Base-by-base conservation (phyloP, 2,888 invertebrate genomes). In the Stenolophus ochropezus region DNA sequence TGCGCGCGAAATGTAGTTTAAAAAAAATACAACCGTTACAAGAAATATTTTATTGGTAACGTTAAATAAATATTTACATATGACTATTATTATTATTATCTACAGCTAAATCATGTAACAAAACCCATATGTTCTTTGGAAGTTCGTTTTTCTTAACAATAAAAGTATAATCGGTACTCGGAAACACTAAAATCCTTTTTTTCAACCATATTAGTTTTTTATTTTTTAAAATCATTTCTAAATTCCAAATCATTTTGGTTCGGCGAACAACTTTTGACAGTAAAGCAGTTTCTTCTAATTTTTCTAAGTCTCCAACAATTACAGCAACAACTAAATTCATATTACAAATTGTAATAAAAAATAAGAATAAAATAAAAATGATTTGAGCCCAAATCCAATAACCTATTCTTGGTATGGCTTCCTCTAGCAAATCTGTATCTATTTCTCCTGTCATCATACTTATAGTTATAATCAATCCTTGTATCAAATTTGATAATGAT, bases 381-480 rank as follows among this genome's bases (percentile, higher is more conserved):
- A 96, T 92, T 89, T 96, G 95, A 0, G 96, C 95, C 83, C 95
- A 95, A 82, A 95, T 93, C 94, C 94, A 85, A 94, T 94, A 69
- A 95, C 91, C 61, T 95, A 88, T 23, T 58, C n/a, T 58, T 4
- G 58, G 58, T n/a, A 58, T 58, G 1, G 58, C 21, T 58, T 58
- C n/a, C 1, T 58, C 23, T 2, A 58, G 6, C 81, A 95, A 90
- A 86, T 95, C 95, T 82, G 96, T 91, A 87, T 95, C 95, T 84
- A 96, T 90, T 88, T 96, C 96, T 0, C 96, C 96, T 6, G 96
- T 96, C 96, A 96, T 96, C 96, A 96, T 96, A 0, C 96, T 96
- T 82, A 96, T 88, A 2, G 96, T 95, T 1, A 96, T 95, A 82
- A 96, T 95, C 83, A 96, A 93, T 5, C 96, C 96, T 89, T 95